phyloP scores from a whole-genome alignment of 2,113 vertebrate genomes.

The Callopanchax toddi region DNA sequence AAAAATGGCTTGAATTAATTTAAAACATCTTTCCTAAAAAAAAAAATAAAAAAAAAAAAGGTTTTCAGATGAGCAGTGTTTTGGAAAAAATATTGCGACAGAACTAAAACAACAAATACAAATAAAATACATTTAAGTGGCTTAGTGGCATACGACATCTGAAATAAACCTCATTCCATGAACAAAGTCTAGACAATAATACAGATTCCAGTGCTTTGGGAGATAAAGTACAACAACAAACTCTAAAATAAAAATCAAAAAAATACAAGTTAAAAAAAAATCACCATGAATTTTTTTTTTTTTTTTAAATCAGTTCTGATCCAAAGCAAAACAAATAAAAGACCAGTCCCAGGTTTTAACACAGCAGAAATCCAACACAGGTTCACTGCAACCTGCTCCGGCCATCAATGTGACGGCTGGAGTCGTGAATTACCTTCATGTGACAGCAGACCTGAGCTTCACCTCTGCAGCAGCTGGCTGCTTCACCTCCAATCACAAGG shows the following conservation, averaged over 20 bases:
- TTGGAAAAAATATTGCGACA: constrained; percentile 71
- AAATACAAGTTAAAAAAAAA: constrained; percentile 53
- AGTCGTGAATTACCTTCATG: constrained; percentile 25
- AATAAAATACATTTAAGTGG: constrained; percentile 80
- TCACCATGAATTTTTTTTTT: constrained; percentile 34
- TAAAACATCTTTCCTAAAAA: constrained; percentile 44
- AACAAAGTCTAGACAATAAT: constrained; percentile 80
- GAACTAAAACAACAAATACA: constrained; percentile 70
- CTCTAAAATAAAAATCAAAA: constrained; percentile 65
- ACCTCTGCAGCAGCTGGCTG: constrained; percentile 29
- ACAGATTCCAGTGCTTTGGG: constrained; percentile 82
- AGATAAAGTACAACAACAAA: constrained; percentile 69
- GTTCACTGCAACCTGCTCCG: constrained; percentile 7
- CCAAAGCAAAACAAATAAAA: constrained; percentile 59
- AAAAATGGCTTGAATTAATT: constrained; percentile 56
- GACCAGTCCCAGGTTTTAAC: constrained; percentile 24
- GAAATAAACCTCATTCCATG: constrained; percentile 73
- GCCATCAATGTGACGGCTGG: constrained; percentile 14
- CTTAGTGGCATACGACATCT: constrained; percentile 77
- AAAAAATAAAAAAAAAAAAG: no score
- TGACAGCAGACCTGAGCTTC: constrained; percentile 31
- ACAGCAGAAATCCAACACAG: constrained; percentile 32
- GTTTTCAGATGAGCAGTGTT: constrained; percentile 60
- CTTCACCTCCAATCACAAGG: constrained; percentile 5
- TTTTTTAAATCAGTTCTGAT: constrained; percentile 52